These are phyloP conservation scores for Drosophila greeni DNA, from an alignment of 2,888 invertebrate genomes.

Conservation along the genomic window DNA sequence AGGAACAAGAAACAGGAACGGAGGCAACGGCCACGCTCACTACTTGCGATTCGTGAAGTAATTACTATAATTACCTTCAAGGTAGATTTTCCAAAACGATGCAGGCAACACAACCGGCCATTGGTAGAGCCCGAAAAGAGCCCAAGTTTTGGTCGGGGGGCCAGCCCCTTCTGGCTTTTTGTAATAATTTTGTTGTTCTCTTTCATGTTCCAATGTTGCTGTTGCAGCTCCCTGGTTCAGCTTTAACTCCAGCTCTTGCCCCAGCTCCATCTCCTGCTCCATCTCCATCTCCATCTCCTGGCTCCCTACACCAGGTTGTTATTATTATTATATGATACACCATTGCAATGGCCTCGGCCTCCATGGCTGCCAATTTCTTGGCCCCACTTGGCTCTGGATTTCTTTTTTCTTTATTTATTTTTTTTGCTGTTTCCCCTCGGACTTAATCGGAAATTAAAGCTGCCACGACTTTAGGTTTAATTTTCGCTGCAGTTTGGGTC, in stretches of 20 bases:
- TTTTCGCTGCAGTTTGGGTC: conserved; percentile 61
- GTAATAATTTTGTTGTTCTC: conserved; percentile 67
- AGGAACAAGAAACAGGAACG: conserved; percentile 37
- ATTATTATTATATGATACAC: conserved; percentile 73
- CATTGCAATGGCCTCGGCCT: conserved; percentile 67
- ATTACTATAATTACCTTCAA: conserved; percentile 78
- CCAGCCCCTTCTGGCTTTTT: conserved; percentile 61
- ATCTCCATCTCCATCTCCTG: conserved; percentile 2
- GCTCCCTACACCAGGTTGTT: conserved; percentile 47
- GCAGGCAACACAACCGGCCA: conserved; percentile 39
- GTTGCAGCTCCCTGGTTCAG: conserved; percentile 6
- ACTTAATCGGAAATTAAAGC: conserved; percentile 75
- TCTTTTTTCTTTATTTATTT: conserved; percentile 13
- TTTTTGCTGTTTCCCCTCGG: conserved; percentile 26
- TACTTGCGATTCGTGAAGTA: conserved; percentile 78
- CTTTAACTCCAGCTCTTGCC: conserved; percentile 2
- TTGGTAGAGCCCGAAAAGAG: conserved; percentile 45
- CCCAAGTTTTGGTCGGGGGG: too few relatives aligned
- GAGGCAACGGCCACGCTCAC: conserved; percentile 63
- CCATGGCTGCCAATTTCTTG: conserved; percentile 73
- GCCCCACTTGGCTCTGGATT: conserved; percentile 56
- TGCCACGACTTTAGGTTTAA: conserved; percentile 69
- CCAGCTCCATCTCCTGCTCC: conserved; percentile 1
- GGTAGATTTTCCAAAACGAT: conserved; percentile 78
- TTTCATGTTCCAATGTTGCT: conserved; percentile 16